A percentile compares a stretch with the other conserved stretches of the same genome.
Evolutionary conservation across 2,888 invertebrate species (phyloP).

Genomic region (Iselma pallidipennis): DNA sequence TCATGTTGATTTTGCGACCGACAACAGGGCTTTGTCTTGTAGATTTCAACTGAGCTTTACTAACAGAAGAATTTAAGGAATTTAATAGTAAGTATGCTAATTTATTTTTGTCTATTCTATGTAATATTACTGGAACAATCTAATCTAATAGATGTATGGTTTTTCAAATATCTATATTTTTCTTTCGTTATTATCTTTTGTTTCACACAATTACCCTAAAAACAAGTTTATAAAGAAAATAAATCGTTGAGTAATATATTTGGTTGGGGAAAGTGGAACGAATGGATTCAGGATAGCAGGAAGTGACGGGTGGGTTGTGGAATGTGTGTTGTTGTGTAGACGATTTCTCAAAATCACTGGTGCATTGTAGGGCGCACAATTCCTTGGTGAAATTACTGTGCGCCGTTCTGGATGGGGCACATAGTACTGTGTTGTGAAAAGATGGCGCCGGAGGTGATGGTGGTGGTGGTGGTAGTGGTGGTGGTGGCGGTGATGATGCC

Average conservation of each 20-base stretch:
- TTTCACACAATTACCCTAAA: background rate
- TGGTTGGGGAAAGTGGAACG: background rate
- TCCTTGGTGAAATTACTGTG: conserved; percentile 37
- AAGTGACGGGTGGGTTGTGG: conserved; percentile 15
- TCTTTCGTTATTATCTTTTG: background rate
- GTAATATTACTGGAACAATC: too few relatives aligned
- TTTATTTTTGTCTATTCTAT: too few relatives aligned
- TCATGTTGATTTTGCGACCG: conserved; percentile 51
- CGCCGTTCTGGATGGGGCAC: conserved; percentile 27
- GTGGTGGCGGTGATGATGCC: background rate
- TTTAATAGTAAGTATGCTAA: conserved; percentile 37
- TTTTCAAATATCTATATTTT: too few relatives aligned
- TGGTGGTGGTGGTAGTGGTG: background rate
- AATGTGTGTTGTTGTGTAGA: conserved; percentile 40
- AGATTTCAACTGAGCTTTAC: conserved; percentile 33
- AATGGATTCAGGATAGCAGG: background rate
- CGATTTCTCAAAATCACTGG: conserved; percentile 45
- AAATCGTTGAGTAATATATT: background rate
- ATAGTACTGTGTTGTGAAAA: conserved; percentile 20
- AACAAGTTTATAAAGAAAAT: background rate
- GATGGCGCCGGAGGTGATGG: background rate
- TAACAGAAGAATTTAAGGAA: conserved; percentile 30
- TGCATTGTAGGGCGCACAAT: conserved; percentile 40
- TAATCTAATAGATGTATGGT: too few relatives aligned
- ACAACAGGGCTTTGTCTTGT: conserved; percentile 39